These are phyloP conservation scores for Sinocyclocheilus anshuiensis DNA, from an alignment of 2,113 vertebrate species.

Conservation along the genomic window DNA sequence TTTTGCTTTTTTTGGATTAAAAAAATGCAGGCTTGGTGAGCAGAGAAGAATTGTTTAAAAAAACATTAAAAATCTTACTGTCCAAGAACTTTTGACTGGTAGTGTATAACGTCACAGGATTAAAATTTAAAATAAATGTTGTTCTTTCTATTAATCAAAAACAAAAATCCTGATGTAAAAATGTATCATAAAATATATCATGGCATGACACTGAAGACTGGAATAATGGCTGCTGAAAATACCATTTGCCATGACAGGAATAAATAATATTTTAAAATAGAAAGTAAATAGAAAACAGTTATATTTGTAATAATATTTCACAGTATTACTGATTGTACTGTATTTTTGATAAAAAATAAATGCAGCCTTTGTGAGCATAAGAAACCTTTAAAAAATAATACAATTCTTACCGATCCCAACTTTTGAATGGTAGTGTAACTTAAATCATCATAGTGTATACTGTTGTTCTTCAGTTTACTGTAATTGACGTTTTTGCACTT, in stretches of 20 bases:
- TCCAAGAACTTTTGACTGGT: too few species aligned
- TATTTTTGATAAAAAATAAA: neutral
- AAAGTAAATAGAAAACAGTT: neutral
- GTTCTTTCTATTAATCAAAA: too few species aligned
- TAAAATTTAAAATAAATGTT: too few species aligned
- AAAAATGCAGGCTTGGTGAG: too few species aligned
- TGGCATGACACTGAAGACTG: too few species aligned
- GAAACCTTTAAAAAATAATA: neutral
- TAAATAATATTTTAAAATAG: neutral
- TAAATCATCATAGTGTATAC: neutral
- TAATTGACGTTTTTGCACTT: neutral
- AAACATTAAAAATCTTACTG: too few species aligned
- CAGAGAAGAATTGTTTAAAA: too few species aligned
- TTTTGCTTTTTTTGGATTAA: too few species aligned
- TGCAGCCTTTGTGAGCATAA: neutral
- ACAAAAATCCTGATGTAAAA: too few species aligned
- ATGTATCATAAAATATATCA: too few species aligned
- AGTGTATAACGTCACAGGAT: too few species aligned
- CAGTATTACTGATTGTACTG: neutral
- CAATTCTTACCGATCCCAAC: neutral
- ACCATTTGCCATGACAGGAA: neutral
- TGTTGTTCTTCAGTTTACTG: neutral
- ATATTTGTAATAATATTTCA: neutral
- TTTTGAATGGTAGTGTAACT: neutral
- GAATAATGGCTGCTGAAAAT: neutral